Evolutionary conservation across 1,140 invertebrate species (phyloP).

Genomic region (Pseudomyrmex dendroicus): DNA sequence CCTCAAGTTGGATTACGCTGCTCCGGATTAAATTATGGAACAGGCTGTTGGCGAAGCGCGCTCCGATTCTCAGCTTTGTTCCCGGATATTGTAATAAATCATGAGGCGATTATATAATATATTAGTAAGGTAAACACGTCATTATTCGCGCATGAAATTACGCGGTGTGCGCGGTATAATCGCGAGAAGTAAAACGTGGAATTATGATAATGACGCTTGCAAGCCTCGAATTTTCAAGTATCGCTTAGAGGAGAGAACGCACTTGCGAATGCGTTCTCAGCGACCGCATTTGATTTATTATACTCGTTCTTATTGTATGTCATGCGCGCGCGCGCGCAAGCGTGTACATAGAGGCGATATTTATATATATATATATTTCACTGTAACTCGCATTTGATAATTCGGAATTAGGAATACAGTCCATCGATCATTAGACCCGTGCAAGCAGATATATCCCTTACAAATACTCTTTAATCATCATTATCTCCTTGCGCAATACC

Average conservation of each 20-base stretch:
- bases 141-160: slow-evolving; percentile 62
- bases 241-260: slow-evolving; percentile 37
- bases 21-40: slow-evolving; percentile 52
- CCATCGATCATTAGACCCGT: slow-evolving; percentile 38
- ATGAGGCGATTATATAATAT: slow-evolving; percentile 61
- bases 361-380: slow-evolving; percentile 27
- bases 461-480: slow-evolving; percentile 50
- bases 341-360: not conserved
- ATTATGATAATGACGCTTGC: slow-evolving; percentile 60
- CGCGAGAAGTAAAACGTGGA: slow-evolving; percentile 59
- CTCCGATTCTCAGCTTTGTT: slow-evolving; percentile 61
- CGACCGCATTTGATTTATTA: slow-evolving; percentile 38
- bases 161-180: slow-evolving; percentile 54
- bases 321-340: too few species aligned
- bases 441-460: slow-evolving; percentile 11
- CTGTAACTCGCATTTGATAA: slow-evolving; percentile 14
- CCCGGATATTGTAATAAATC: slow-evolving; percentile 60
- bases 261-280: slow-evolving; percentile 16
- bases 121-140: slow-evolving; percentile 62
- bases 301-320: not conserved
- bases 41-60: slow-evolving; percentile 48
- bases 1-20: slow-evolving; percentile 56
- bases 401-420: slow-evolving; percentile 30
- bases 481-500: slow-evolving; percentile 11
- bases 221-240: slow-evolving; percentile 56